These are phyloP conservation scores for Thalassoma bifasciatum DNA, from an alignment of 2,113 vertebrate genomes.

Conservation along the genomic window DNA sequence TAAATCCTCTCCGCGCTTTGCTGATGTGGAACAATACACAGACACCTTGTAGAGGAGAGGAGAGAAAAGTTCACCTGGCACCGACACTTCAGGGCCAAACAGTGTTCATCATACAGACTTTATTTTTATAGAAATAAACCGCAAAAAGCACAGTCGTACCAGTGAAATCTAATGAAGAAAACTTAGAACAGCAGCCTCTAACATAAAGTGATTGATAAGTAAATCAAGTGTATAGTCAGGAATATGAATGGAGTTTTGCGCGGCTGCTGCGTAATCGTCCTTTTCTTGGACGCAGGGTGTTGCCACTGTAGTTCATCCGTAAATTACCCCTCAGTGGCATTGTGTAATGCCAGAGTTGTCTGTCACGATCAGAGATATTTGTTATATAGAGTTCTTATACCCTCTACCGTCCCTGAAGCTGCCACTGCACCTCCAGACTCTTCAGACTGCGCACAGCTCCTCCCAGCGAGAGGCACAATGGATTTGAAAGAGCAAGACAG, in stretches of 20 bases:
- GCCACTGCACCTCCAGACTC: conserved; percentile 41
- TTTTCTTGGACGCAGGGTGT: background rate
- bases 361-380: fast-evolving
- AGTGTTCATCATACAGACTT: background rate
- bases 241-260: background rate
- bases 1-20: background rate
- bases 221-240: background rate
- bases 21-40: conserved; percentile 2
- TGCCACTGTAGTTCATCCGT: background rate
- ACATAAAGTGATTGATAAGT: background rate
- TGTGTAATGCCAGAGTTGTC: too few species aligned
- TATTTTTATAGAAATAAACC: background rate
- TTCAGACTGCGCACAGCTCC: background rate
- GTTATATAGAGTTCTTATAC: conserved; percentile 36
- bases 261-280: fast-evolving
- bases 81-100: background rate
- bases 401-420: conserved; percentile 48
- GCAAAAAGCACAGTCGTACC: background rate
- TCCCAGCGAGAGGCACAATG: too few species aligned
- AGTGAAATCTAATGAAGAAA: background rate
- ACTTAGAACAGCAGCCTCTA: background rate
- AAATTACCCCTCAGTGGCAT: background rate
- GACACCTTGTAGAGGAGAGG: background rate
- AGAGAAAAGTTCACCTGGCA: too few species aligned
- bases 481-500: too few species aligned